Conservation (phyloP, 2,888 invertebrate genomes). For the Synergus itoensis region DNA sequence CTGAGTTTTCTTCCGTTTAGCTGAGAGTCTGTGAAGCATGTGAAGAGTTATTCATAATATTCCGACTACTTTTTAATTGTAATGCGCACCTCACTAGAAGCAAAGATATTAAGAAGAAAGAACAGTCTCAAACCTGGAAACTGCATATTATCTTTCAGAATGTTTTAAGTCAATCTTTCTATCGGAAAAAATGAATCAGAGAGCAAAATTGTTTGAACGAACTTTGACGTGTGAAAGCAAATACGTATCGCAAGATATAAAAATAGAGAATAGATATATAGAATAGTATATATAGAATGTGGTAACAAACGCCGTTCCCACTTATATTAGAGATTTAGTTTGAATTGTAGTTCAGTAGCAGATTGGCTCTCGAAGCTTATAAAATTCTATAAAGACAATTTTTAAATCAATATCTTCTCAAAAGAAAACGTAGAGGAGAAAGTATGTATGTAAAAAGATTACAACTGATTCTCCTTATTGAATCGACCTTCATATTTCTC, state of each 20-base stretch:
- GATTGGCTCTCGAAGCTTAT: background rate
- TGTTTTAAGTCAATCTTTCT: background rate
- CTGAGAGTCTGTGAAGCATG: background rate
- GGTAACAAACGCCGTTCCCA: background rate
- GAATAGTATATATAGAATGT: background rate
- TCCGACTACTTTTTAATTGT: too few species aligned
- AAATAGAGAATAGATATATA: too few species aligned
- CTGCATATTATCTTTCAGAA: background rate
- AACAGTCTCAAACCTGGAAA: too few species aligned
- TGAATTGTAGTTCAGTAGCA: background rate
- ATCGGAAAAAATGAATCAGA: background rate
- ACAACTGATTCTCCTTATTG: conserved; percentile 49
- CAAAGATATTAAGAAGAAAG: too few species aligned
- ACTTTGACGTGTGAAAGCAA: background rate
- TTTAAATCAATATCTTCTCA: background rate
- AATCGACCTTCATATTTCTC: conserved; percentile 45
- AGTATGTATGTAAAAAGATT: conserved; percentile 36
- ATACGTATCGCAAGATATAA: too few species aligned
- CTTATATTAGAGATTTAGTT: background rate
- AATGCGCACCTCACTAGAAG: too few species aligned
- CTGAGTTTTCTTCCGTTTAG: too few species aligned
- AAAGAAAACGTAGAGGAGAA: conserved; percentile 40
- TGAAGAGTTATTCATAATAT: background rate
- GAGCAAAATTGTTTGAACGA: background rate
- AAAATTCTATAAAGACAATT: background rate